A percentile compares a stretch with the other conserved stretches of the same genome.
Conservation (phyloP, 2,797 vertebrate species). For the Cirrhinus molitorella region DNA sequence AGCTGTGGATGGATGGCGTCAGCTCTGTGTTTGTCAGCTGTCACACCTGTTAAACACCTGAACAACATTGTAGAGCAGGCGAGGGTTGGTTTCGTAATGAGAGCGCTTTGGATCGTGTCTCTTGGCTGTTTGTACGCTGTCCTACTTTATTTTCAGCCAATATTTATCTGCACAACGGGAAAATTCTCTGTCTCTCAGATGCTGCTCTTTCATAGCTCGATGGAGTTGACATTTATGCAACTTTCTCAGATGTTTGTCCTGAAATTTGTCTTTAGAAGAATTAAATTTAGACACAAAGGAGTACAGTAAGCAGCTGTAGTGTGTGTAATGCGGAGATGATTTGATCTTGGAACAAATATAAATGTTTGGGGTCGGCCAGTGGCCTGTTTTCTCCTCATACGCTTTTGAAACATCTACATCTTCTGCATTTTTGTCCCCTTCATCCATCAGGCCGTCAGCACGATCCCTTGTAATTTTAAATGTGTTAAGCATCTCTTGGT, state of each 20-base stretch:
- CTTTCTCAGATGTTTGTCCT: slow-evolving; percentile 19
- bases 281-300: background rate
- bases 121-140: slow-evolving; percentile 10
- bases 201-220: slow-evolving; percentile 8
- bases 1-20: background rate
- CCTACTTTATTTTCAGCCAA: slow-evolving; percentile 31
- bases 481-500: background rate
- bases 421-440: background rate
- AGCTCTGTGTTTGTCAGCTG: background rate
- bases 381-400: background rate
- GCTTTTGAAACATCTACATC: background rate
- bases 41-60: background rate
- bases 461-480: background rate
- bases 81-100: slow-evolving; percentile 1
- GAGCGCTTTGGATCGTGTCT: background rate
- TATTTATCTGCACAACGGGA: background rate
- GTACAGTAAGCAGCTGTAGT: background rate
- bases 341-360: background rate
- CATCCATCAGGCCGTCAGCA: background rate
- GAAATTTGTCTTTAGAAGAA: background rate
- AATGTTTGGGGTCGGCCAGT: background rate
- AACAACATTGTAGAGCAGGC: background rate
- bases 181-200: slow-evolving; percentile 6
- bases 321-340: background rate
- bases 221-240: background rate